Base-by-base conservation (phyloP, 2,888 invertebrate species). In the Archips crataeganus region DNA sequence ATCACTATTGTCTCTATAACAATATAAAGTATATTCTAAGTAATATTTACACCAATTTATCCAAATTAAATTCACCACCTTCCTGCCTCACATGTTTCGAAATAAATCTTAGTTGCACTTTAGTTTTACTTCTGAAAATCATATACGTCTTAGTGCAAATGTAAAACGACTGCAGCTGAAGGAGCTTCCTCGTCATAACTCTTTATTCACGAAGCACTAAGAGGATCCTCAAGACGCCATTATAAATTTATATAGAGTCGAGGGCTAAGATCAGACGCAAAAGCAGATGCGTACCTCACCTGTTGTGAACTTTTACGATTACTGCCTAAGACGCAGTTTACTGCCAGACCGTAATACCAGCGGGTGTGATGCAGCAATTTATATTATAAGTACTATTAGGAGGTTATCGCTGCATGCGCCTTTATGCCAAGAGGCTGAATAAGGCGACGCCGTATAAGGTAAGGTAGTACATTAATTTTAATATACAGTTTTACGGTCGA, bases 241-340 rank as follows among this genome's bases (percentile, higher is more conserved):
- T 65, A 49, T 65, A 65, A 51, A 36, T 65, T 34, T 51, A 65
- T 51, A 65, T 42, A 42, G 39, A 9, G 42, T 62, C 49, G 5
- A 13, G 47, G 63, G 45, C 34, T 65, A 51, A 49, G 15, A 64
- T 64, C 15, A 59, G 47, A 64, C 49, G 15, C 65, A 13, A n/a
- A 39, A 32, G 47, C 63, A 63, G 63, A 63, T 65, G 65, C 51
- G 65, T 36, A 36, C 78, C 79, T 75, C 83, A 85, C 87, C 85
- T 87, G 87, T 85, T 85, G 84, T 83, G 81, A 82, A 84, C 76
- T 84, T 86, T 86, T 85, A 84, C 77, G 81, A 72, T 79, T 79
- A 79, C 75, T 72, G 67, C 62, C 60, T 67, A 64, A 57, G 69
- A 42, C 74, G 54, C 68, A 75, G 75, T 79, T 80, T 79, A 79